Percentiles rank a stretch among this genome's conserved stretches.
phyloP scores from a whole-genome alignment of 1,140 invertebrate species.

The Hirudo medicinalis region DNA sequence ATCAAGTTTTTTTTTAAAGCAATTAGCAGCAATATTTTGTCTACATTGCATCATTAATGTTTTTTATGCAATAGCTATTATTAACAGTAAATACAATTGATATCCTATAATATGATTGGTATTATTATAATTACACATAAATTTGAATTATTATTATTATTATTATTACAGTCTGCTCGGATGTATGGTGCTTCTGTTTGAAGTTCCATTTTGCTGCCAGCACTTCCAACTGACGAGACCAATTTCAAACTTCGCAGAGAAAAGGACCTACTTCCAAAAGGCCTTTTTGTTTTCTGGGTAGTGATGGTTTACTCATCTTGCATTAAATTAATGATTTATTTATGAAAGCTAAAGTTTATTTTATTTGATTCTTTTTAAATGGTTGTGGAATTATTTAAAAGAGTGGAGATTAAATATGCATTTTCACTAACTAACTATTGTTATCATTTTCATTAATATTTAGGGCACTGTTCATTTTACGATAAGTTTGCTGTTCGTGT shows the following conservation, averaged over 20 bases:
- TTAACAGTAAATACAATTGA: too few relatives aligned
- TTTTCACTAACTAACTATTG: too few relatives aligned
- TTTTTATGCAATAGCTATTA: not conserved
- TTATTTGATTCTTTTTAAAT: not conserved
- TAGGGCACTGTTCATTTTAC: too few relatives aligned
- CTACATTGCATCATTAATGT: too few relatives aligned
- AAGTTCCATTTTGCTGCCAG: constrained; percentile 19
- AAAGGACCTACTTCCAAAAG: constrained; percentile 16
- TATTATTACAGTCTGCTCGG: constrained; percentile 12
- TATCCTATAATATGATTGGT: too few relatives aligned
- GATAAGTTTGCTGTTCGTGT: too few relatives aligned
- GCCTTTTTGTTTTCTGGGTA: constrained; percentile 17
- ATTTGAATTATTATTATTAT: not conserved
- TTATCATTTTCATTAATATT: not conserved
- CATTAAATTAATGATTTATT: too few relatives aligned
- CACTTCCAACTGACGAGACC: constrained; percentile 17
- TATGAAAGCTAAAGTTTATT: too few relatives aligned
- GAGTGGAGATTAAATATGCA: not conserved
- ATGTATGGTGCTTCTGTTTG: constrained; percentile 18
- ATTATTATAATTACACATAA: too few relatives aligned
- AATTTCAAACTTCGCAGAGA: constrained; percentile 18
- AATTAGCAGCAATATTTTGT: too few relatives aligned
- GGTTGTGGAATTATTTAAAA: not conserved
- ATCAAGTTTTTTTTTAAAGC: too few relatives aligned
- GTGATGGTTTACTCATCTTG: too few relatives aligned